A percentile compares a stretch with the other conserved stretches of the same genome.
Conservation (phyloP, 2,113 vertebrate species). For the Menura novaehollandiae region DNA sequence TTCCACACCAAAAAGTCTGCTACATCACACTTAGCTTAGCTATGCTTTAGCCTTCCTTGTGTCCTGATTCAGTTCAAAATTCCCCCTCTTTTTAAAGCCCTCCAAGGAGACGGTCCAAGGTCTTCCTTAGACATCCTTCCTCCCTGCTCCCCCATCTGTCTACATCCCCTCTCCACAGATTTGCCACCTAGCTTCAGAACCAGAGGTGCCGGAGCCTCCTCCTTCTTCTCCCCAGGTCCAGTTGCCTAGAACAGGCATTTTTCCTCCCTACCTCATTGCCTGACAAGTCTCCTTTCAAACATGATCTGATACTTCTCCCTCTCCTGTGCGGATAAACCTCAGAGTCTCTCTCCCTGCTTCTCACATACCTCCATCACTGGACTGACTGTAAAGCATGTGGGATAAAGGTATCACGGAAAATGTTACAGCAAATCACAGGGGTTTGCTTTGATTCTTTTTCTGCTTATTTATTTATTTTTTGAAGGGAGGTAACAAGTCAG, state of each 20-base stretch:
- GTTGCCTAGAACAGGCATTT: background rate
- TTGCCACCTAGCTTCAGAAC: background rate
- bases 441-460: background rate
- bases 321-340: background rate
- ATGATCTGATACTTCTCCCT: background rate
- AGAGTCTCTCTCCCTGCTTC: background rate
- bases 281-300: slow-evolving; percentile 31
- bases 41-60: rapidly evolving
- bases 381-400: background rate
- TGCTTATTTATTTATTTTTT: slow-evolving; percentile 42
- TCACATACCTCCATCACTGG: slow-evolving; percentile 19
- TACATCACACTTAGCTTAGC: background rate
- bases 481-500: slow-evolving; percentile 36
- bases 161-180: background rate
- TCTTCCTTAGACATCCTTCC: background rate
- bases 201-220: background rate
- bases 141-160: background rate
- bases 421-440: background rate
- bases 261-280: background rate
- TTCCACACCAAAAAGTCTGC: background rate
- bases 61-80: background rate
- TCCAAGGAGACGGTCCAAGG: background rate
- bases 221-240: background rate
- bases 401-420: slow-evolving; percentile 23
- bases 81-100: background rate